Base-by-base conservation (phyloP, 1,140 invertebrate genomes). In the Psilanteris sp. region DNA sequence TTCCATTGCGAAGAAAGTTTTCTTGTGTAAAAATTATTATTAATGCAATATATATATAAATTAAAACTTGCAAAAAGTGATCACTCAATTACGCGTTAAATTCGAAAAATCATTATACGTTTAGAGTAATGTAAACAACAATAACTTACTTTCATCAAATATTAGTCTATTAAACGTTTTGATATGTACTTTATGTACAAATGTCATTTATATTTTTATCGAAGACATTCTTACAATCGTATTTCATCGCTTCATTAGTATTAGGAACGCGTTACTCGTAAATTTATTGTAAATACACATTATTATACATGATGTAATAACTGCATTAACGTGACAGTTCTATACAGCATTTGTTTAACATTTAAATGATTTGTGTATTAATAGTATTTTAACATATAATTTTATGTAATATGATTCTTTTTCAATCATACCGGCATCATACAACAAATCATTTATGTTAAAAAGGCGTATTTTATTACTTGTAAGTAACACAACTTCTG, bases 251-350 rank as follows among this genome's bases (percentile, higher is more conserved):
- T 46, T 68, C 39, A 41, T 66, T 76, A 76, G 64, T 52, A 44
- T 31, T 76, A 76, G 32, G 57, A 48, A 32, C 29, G 52, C 73
- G 57, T 59, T 43, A 26, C 62, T 78, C 54, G 43, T 64, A 26
- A 64, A 74, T 61, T 39, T 50, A 55, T 83, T 84, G 82, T 84
- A 84, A 81, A 84, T 84, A 84, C 54, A 76, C 62, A 15, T 76
- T 68, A 67, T 61, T 64, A 39, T 78, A 62, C 31, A 54, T 18
- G 36, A 61, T 64, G 50, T 41, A 57, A 55, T 43, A 59, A 64
- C 29, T 64, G 46, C 36, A 54, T 55, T 67, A 29, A 57, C 16
- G 31, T 34, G 36, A 67, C 46, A 68, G 52, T 68, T 59, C 27
- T 36, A 20, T 22, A 9, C 1, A 24, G 9, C 41, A 61, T 50